Percentiles rank a stretch among this genome's conserved stretches.
These are phyloP conservation scores for Agriopis aurantiaria DNA, from an alignment of 2,888 invertebrate genomes.

Conservation along the genomic window DNA sequence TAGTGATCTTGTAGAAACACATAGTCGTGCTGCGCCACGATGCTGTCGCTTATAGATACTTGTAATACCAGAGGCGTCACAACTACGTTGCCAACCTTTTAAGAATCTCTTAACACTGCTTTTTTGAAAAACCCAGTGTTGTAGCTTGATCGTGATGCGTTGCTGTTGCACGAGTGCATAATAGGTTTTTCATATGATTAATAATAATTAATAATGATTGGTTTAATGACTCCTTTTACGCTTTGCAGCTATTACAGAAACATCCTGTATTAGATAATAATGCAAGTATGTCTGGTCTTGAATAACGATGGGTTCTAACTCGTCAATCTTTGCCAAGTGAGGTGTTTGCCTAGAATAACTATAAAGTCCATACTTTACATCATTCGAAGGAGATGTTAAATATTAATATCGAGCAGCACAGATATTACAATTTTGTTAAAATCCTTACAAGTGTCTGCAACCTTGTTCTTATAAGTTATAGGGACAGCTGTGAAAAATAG, in stretches of 20 bases:
- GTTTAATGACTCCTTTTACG: background rate
- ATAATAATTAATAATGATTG: no score
- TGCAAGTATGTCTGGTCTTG: background rate
- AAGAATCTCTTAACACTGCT: no score
- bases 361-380: slow-evolving; percentile 52
- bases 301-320: slow-evolving; percentile 25
- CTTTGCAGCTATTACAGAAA: background rate
- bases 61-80: no score
- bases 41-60: no score
- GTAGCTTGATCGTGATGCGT: no score
- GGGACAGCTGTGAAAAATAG: slow-evolving; percentile 33
- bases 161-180: no score
- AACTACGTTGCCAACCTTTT: no score
- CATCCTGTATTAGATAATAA: background rate
- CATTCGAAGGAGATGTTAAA: slow-evolving; percentile 62
- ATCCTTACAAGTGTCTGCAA: slow-evolving; percentile 23
- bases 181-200: no score
- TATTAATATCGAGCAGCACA: slow-evolving; percentile 56
- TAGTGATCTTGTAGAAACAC: no score
- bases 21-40: no score
- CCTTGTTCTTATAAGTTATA: slow-evolving; percentile 39
- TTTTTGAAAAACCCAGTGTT: no score
- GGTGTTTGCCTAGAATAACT: slow-evolving; percentile 41
- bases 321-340: slow-evolving; percentile 42
- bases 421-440: slow-evolving; percentile 43